These are phyloP conservation scores for Drosophila rufa DNA, from an alignment of 1,140 invertebrate species.

Conservation along the genomic window DNA sequence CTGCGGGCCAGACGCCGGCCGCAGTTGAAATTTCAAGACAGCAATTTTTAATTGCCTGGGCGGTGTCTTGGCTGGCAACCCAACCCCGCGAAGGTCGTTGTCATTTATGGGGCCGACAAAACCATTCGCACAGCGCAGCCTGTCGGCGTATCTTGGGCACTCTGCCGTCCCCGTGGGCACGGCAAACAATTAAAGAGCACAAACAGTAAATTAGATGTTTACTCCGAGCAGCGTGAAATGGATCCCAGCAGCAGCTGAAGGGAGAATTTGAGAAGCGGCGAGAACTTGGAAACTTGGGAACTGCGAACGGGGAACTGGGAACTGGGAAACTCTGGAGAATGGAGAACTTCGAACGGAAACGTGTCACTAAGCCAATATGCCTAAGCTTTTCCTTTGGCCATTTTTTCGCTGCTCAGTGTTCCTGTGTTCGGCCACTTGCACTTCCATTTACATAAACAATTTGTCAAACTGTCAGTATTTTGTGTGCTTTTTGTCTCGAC, in stretches of 20 bases:
- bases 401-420: constrained; percentile 15
- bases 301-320: not conserved
- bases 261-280: constrained; percentile 1
- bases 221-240: constrained; percentile 44
- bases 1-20: constrained; percentile 47
- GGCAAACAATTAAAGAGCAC: constrained; percentile 62
- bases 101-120: constrained; percentile 53
- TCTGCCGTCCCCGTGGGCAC: constrained; percentile 40
- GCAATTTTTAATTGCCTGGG: constrained; percentile 70
- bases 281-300: not conserved
- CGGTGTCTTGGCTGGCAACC: constrained; percentile 11
- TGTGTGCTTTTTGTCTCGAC: constrained; percentile 66
- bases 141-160: constrained; percentile 33
- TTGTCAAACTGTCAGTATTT: constrained; percentile 78
- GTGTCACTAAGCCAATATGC: constrained; percentile 58
- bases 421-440: constrained; percentile 44
- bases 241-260: constrained; percentile 16
- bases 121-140: constrained; percentile 29
- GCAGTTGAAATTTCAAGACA: constrained; percentile 73
- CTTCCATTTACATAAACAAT: constrained; percentile 79
- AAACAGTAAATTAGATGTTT: constrained; percentile 74
- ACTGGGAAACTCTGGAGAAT: not conserved
- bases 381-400: constrained; percentile 52
- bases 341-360: constrained; percentile 10
- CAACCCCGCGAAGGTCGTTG: constrained; percentile 48